phyloP scores from a whole-genome alignment of 1,140 invertebrate genomes.

The Drosophila saltans region DNA sequence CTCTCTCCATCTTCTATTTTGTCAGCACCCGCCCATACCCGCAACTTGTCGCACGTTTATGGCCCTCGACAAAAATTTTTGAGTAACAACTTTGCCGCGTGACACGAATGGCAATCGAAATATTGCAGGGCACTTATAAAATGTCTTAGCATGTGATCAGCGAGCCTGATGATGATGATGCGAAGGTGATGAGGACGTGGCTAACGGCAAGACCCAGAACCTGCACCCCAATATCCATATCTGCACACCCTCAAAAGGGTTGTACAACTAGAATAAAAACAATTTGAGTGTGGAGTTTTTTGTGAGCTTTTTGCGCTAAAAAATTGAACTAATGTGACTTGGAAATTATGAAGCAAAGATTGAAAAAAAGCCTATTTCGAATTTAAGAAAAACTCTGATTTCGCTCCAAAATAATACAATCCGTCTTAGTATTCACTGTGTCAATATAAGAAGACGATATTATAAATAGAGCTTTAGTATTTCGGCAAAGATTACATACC shows the following conservation, averaged over 20 bases:
- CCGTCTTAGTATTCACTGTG: too few species aligned
- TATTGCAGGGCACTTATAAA: constrained; percentile 47
- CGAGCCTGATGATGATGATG: constrained; percentile 34
- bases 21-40: neutral
- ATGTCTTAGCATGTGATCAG: constrained; percentile 61
- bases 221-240: neutral
- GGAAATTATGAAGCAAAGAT: too few species aligned
- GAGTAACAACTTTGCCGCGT: constrained; percentile 80
- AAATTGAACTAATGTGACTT: too few species aligned
- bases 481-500: too few species aligned
- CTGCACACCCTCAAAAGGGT: constrained; percentile 3
- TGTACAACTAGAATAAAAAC: neutral
- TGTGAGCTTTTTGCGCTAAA: too few species aligned
- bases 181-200: constrained; percentile 27
- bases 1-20: neutral
- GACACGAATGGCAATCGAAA: constrained; percentile 65
- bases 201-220: neutral
- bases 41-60: constrained; percentile 61
- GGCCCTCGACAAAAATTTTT: constrained; percentile 64
- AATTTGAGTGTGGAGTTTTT: too few species aligned
- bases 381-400: too few species aligned
- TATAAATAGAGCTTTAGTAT: too few species aligned
- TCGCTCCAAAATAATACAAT: too few species aligned
- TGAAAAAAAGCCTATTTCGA: too few species aligned
- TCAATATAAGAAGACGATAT: too few species aligned